Conservation (phyloP, 2,113 vertebrate species). For the Vimba vimba region DNA sequence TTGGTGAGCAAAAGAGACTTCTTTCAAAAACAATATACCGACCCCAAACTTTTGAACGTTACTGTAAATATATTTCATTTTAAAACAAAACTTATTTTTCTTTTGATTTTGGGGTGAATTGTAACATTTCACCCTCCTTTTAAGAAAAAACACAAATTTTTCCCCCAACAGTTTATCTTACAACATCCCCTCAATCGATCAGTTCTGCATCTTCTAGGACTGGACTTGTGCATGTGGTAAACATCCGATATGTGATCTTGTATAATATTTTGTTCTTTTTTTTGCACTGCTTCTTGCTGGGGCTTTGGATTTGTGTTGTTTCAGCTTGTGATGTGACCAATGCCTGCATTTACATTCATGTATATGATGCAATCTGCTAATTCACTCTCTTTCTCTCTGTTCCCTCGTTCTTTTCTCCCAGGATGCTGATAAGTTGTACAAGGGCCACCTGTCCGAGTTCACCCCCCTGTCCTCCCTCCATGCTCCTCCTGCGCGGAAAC, state of each 20-base stretch:
- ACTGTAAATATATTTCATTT: not conserved
- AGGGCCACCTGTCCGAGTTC: constrained; percentile 82
- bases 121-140: not conserved
- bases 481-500: constrained; percentile 67
- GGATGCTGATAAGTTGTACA: constrained; percentile 78
- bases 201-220: constrained; percentile 11
- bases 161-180: not conserved
- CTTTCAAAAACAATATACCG: not conserved
- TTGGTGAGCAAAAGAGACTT: not conserved
- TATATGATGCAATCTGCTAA: not conserved
- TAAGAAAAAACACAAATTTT: not conserved
- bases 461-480: constrained; percentile 82
- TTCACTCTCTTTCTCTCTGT: not conserved
- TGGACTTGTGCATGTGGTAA: constrained; percentile 28
- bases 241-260: not conserved
- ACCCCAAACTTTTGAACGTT: not conserved
- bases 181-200: not conserved
- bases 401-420: constrained; percentile 60
- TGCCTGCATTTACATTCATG: not conserved
- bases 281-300: constrained; percentile 18
- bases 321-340: not conserved
- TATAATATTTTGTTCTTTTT: not conserved
- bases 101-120: not conserved
- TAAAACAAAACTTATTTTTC: not conserved
- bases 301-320: not conserved